Conservation (phyloP, 2,113 vertebrate species). For the Eptatretus burgeri region DNA sequence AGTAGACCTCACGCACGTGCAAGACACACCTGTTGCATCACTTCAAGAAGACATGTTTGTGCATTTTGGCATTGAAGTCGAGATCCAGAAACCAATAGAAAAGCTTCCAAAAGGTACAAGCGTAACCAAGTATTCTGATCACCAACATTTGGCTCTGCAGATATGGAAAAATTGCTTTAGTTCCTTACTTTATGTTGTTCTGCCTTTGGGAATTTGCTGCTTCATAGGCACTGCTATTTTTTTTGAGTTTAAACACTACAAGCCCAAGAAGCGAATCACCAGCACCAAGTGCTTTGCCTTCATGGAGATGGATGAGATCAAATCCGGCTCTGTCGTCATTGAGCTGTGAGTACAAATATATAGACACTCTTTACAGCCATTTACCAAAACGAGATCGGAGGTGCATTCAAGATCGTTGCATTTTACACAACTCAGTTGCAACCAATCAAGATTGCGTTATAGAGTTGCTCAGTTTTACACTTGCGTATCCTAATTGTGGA, state of each 20-base stretch:
- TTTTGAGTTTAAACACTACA: slow-evolving; percentile 99
- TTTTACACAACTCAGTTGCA: no score
- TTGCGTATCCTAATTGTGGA: no score
- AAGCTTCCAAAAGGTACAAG: slow-evolving; percentile 64
- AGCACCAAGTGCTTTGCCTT: slow-evolving; percentile 98
- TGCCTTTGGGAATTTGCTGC: neutral
- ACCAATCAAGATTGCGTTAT: no score
- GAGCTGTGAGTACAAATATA: slow-evolving; percentile 46
- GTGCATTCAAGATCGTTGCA: no score
- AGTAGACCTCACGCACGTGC: slow-evolving; percentile 59
- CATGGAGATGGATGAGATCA: slow-evolving; percentile 98
- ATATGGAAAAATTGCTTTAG: no score
- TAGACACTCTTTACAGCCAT: no score
- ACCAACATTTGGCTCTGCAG: no score
- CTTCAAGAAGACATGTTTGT: slow-evolving; percentile 74
- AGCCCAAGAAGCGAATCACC: slow-evolving; percentile 87
- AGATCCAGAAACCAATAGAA: slow-evolving; percentile 87
- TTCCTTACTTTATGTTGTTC: no score
- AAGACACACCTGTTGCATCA: slow-evolving; percentile 69
- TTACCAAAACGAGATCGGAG: no score
- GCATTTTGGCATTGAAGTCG: slow-evolving; percentile 69
- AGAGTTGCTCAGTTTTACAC: no score
- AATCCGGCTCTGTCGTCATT: slow-evolving; percentile 60
- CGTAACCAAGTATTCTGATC: no score
- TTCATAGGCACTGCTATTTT: slow-evolving; percentile 68